Conservation (phyloP, 2,113 vertebrate species). For the Cheirogaleus medius region DNA sequence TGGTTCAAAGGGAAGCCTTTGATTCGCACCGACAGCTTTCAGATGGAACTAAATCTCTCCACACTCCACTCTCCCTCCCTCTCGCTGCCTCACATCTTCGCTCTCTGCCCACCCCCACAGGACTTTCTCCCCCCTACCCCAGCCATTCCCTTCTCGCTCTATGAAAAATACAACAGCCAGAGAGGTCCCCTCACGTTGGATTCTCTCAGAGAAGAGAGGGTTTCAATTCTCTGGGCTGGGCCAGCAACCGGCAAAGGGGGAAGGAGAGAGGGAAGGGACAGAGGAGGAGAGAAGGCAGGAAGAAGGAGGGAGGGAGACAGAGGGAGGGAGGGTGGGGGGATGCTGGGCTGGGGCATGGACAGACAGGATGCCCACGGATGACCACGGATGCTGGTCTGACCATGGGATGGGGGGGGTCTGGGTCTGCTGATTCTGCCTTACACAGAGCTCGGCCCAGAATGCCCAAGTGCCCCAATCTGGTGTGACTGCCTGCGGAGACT, state of each 20-base stretch:
- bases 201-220: slow-evolving; percentile 55
- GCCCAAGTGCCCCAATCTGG: neutral
- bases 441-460: neutral
- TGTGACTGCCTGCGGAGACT: neutral
- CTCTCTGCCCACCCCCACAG: neutral
- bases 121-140: neutral
- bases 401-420: neutral
- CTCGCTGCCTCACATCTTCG: slow-evolving; percentile 39
- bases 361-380: neutral
- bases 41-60: slow-evolving; percentile 86
- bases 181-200: neutral
- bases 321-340: neutral
- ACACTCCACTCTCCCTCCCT: slow-evolving; percentile 48
- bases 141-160: slow-evolving; percentile 44
- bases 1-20: slow-evolving; percentile 85
- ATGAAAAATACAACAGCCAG: slow-evolving; percentile 21
- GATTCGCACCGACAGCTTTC: slow-evolving; percentile 85
- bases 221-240: slow-evolving; percentile 33
- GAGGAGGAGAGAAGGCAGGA: neutral
- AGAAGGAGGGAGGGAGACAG: neutral
- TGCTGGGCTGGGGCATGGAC: neutral
- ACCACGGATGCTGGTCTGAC: neutral
- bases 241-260: neutral
- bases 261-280: slow-evolving; percentile 21
- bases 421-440: neutral